Base-by-base conservation (phyloP, 2,113 vertebrate species). In the Hypomesus transpacificus region DNA sequence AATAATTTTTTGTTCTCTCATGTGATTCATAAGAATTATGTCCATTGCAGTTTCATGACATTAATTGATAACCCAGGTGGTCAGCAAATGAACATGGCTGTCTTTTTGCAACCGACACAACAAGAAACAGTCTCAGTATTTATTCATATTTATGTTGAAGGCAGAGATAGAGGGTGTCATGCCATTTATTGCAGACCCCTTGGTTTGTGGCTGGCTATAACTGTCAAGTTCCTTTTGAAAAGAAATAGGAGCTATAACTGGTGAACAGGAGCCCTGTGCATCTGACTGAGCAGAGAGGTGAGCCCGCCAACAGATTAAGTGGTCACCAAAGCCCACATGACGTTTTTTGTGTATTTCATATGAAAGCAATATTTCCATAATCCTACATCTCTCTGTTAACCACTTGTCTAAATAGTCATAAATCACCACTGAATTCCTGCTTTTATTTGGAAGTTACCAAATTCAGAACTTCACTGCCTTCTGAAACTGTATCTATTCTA, bases 331-430 rank as follows among this genome's bases (percentile, higher is more conserved):
- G 82, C 72, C 86, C 59, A 71, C 71, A 80, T 86, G 77, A 88
- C 31, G 77, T 88, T 77, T 68, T 84, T 74, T 82, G 74, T 83
- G 80, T 80, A 80, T 87, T 90, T 89, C 80, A 82, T 75, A 85
- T 87, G 85, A 87, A 91, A 81, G 72, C 86, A 82, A 64, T 72
- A 87, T 89, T 90, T 90, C 82, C 81, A 87, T 84, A 86, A 86
- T 87, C 87, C 80, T 78, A 78, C 80, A 84, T 85, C 63, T 71
- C 87, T 91, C 92, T 92, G 91, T 86, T 93, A 85, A 1, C 92
- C 94, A 93, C 93, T 95, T 96, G 94, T 95, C 91, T 88, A 96
- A 95, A 95, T 91, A 96, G 85, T 84, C 82, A 87, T 94, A 94
- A 94, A 95, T 96, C 93, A 93, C 69, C 20, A 51, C 78, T 74